A percentile compares a stretch with the other conserved stretches of the same genome.
These are phyloP conservation scores for Clostera curtula DNA, from an alignment of 2,888 invertebrate species.

Conservation along the genomic window DNA sequence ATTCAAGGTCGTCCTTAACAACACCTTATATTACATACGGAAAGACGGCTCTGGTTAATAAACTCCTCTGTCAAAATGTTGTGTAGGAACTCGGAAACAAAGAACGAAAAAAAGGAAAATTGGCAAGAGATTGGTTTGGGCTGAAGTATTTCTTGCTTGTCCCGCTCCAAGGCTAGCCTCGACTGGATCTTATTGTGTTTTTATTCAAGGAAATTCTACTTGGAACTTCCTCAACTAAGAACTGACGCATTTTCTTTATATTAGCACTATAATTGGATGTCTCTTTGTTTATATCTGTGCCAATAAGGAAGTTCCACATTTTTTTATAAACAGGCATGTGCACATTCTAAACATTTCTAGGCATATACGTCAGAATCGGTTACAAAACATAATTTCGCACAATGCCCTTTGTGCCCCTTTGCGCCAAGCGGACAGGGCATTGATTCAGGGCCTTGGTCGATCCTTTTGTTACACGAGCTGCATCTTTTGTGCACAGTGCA, in stretches of 20 bases:
- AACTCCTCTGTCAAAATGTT: slow-evolving; percentile 37
- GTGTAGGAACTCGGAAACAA: slow-evolving; percentile 48
- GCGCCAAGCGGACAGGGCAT: slow-evolving; percentile 33
- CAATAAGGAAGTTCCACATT: slow-evolving; percentile 16
- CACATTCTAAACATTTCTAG: too few relatives aligned
- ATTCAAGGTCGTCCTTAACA: slow-evolving; percentile 8
- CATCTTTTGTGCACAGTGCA: slow-evolving; percentile 51
- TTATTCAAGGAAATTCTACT: slow-evolving; percentile 34
- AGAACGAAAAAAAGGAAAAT: slow-evolving; percentile 40
- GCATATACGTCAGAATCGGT: slow-evolving; percentile 31
- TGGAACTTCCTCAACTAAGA: slow-evolving; percentile 15
- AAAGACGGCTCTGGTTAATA: slow-evolving; percentile 26
- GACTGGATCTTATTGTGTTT: slow-evolving; percentile 25
- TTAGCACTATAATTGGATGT: slow-evolving; percentile 15
- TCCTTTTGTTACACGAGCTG: slow-evolving; percentile 43
- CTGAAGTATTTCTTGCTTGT: slow-evolving; percentile 35
- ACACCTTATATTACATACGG: slow-evolving; percentile 13
- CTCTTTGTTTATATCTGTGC: slow-evolving; percentile 11
- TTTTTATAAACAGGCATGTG: too few relatives aligned
- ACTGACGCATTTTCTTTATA: slow-evolving; percentile 16
- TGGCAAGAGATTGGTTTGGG: slow-evolving; percentile 44
- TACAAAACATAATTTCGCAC: slow-evolving; percentile 46
- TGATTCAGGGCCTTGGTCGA: slow-evolving; percentile 44
- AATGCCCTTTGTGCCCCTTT: slow-evolving; percentile 49
- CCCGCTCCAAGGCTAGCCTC: too few relatives aligned